Conservation (phyloP, 2,888 invertebrate species). For the Cephalotes varians region DNA sequence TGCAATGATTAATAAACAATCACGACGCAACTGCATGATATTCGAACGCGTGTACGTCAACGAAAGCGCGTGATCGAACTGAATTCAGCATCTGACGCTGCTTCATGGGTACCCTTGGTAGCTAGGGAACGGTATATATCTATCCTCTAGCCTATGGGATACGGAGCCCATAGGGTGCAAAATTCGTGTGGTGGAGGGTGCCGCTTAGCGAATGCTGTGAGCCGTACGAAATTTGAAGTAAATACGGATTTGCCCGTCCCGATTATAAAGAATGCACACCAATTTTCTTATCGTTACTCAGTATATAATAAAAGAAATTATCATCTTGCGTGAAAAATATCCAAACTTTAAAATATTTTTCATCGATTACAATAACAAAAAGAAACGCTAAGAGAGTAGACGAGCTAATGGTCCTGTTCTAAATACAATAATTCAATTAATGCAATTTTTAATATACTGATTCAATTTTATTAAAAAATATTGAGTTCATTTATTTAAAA, state of each 20-base stretch:
- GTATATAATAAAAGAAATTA: background rate
- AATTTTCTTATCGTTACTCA: background rate
- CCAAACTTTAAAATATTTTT: background rate
- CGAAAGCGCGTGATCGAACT: slow-evolving; percentile 77
- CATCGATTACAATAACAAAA: background rate
- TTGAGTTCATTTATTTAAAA: background rate
- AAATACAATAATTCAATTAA: background rate
- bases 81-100: slow-evolving; percentile 72
- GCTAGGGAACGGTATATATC: slow-evolving; percentile 74
- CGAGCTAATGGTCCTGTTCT: background rate
- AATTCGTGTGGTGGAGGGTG: slow-evolving; percentile 74
- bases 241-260: background rate
- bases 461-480: background rate
- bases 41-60: slow-evolving; percentile 74
- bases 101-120: slow-evolving; percentile 74
- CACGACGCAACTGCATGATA: slow-evolving; percentile 39
- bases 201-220: slow-evolving; percentile 73
- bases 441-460: too few relatives aligned
- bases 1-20: slow-evolving; percentile 39
- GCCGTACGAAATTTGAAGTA: slow-evolving; percentile 45
- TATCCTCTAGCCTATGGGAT: slow-evolving; percentile 70
- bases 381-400: background rate
- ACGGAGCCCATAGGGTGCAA: slow-evolving; percentile 70
- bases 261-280: background rate
- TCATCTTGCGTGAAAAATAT: background rate